phyloP scores from a whole-genome alignment of 1,140 invertebrate genomes.

The Panulirus ornatus region DNA sequence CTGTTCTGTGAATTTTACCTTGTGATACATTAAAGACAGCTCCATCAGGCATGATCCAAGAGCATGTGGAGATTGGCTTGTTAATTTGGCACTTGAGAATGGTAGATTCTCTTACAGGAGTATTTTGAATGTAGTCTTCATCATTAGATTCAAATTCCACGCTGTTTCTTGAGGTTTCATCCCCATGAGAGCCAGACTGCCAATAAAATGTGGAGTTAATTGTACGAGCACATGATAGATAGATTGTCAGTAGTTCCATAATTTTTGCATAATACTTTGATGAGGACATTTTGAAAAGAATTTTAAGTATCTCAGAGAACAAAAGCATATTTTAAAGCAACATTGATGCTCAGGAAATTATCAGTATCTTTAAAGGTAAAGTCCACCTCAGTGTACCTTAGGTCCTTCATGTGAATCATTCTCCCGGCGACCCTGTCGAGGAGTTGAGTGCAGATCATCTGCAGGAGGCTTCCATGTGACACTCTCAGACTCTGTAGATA shows the following conservation, averaged over 20 bases:
- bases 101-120: constrained; percentile 15
- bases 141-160: constrained; percentile 36
- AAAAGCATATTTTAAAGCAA: too few species aligned
- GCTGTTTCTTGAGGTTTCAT: neutral
- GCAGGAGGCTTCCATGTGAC: constrained; percentile 40
- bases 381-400: neutral
- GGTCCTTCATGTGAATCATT: constrained; percentile 3
- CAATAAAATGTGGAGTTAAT: neutral
- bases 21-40: constrained; percentile 35
- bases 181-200: neutral
- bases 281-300: too few species aligned
- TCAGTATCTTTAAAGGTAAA: too few species aligned
- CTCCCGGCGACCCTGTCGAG: constrained; percentile 26
- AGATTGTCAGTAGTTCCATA: too few species aligned
- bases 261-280: too few species aligned
- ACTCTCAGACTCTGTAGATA: constrained; percentile 51
- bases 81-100: constrained; percentile 59
- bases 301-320: too few species aligned
- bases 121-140: constrained; percentile 55
- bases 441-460: neutral
- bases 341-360: too few species aligned
- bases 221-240: too few species aligned
- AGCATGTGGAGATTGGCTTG: constrained; percentile 40
- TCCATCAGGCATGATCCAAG: constrained; percentile 61
- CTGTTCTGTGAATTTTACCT: too few species aligned